Evolutionary conservation across 1,140 invertebrate genomes (phyloP), one percentile per base, ranked within the genome.

Genomic region (Scaptomyza hsui): DNA sequence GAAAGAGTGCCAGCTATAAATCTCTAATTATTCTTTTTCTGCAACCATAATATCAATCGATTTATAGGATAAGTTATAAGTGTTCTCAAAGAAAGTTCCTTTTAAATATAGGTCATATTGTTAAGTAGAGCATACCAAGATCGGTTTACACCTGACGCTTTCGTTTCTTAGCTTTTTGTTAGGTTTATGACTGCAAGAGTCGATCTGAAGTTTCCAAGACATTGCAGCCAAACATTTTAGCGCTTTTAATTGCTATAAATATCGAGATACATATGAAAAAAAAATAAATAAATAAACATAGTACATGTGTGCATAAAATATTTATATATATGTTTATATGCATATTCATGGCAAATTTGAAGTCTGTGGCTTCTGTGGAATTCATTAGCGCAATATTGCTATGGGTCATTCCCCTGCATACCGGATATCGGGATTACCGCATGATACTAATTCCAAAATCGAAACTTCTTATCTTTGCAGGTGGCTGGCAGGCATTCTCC

Each of bases 181-280:
- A 1, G 59, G 47, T 13, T 85, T 85, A 85, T 64, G 63, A 44
- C 71, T 83, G 70, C 78, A 83, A 57, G 75, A 41, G 49, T 35
- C 57, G 73, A 53, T 64, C 76, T 70, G 73, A 86, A 74, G 79
- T 72, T 77, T 86, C 71, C 61, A 86, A 85, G 57, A 57, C 37
- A 39, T 63, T 73, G 59, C 77, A 78, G 71, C 26, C 81, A 86
- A 86, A 86, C 81, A 86, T 86, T 86, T 86, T 88, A 88, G 82
- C 81, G 74, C 74, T 41, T 86, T 86, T 86, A 81, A 86, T 86
- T 78, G 65, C 19, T 79, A 81, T 81, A 76, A 85, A 75, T 44
- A 13, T 41, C 21, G 15, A 47, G 4, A 39, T 26, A n/a, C 44
- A 47, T 26, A 47, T n/a, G n/a, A n/a, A n/a, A n/a, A n/a, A n/a